Conservation (phyloP, 2,113 vertebrate genomes). For the Trematocara macrostoma region DNA sequence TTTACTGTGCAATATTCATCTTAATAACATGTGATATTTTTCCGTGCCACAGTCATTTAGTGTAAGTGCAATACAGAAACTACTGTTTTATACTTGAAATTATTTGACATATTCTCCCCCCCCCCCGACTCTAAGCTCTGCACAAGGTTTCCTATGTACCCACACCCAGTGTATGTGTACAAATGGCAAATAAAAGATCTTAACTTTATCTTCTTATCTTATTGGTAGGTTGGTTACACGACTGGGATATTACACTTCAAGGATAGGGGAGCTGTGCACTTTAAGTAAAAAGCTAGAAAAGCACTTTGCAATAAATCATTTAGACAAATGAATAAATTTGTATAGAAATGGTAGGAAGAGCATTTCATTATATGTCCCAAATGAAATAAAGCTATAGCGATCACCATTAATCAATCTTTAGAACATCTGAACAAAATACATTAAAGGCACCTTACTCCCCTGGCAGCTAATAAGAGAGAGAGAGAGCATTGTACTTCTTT, state of each 20-base stretch:
- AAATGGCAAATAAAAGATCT: neutral
- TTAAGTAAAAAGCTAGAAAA: neutral
- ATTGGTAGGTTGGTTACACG: neutral
- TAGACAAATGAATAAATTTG: slow-evolving; percentile 27
- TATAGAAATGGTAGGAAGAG: neutral
- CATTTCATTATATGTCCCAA: neutral
- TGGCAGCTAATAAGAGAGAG: slow-evolving; percentile 15
- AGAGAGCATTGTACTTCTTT: slow-evolving; percentile 27
- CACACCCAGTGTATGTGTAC: neutral
- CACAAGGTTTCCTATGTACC: neutral
- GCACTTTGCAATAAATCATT: slow-evolving; percentile 15
- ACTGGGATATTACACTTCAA: neutral
- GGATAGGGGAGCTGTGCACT: neutral
- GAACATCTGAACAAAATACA: slow-evolving; percentile 18
- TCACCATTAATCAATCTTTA: slow-evolving; percentile 36
- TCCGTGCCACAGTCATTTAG: neutral
- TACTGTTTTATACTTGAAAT: neutral
- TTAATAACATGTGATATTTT: neutral
- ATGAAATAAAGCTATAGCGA: neutral
- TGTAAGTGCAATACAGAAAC: neutral
- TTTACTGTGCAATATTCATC: neutral
- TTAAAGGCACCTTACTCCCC: slow-evolving; percentile 9
- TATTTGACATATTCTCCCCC: neutral
- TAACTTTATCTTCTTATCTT: neutral
- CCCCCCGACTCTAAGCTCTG: neutral